Base-by-base conservation (phyloP, 1,140 invertebrate genomes). In the Meloidogyne floridensis region DNA sequence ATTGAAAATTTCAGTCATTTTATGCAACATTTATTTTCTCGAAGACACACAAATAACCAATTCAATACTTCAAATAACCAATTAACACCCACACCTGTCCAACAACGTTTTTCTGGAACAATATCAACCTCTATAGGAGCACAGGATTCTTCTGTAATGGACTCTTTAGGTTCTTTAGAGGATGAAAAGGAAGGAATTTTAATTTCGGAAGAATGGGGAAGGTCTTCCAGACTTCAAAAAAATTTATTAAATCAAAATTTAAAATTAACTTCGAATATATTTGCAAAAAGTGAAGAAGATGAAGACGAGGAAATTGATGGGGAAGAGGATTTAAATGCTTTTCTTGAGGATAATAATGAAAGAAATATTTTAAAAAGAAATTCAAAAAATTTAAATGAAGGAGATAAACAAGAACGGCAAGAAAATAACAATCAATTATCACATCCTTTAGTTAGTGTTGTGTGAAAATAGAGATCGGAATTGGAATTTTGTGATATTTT, bases 321-420 rank as follows among this genome's bases (percentile, higher is more conserved):
- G 75, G 80, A 80, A 42, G 80, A 77, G 43, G 80, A 80, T 80
- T 80, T 73, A 43, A 43, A 80, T 32, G 80, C 75, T n/a, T 80
- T 80, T 79, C 18, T 79, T 47, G 77, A 79, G 43, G 32, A 71
- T 20, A 69, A 65, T 32, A 78, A 69, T 42, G 18, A 71, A 11
- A 71, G 13, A 3, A 54, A 54, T 74, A 47, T 15, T 54, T 54
- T 51, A 54, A 74, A 18, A 18, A 74, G 8, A 8, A 47, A 47
- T 47, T 8, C 4, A 74, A 74, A 54, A 47, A 7, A 13, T 54
- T 5, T 7, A 7, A 74, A 74, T 32, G n/a, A 7, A 32, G 8
- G 18, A 74, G 43, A 74, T 6, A 4, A 74, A 54, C 18, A 74
- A 74, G 6, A 74, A 18, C n/a, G 20, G n/a, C 18, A 74, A 74